Conservation (phyloP, 2,888 invertebrate genomes). For the Terebella lapidaria region DNA sequence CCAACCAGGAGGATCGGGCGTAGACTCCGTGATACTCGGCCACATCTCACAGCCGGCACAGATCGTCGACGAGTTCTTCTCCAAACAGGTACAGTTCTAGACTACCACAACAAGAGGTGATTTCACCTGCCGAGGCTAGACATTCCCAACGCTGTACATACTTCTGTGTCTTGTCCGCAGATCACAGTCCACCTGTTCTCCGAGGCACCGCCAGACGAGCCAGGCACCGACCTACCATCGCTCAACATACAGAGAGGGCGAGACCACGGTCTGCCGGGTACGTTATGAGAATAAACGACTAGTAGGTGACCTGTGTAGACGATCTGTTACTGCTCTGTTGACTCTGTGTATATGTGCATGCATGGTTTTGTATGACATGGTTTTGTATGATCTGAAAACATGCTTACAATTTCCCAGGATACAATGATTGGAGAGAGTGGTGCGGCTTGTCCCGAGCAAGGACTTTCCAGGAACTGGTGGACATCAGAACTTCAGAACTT, state of each 20-base stretch:
- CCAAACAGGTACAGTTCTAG: too few relatives aligned
- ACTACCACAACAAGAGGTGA: too few relatives aligned
- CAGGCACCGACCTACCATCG: constrained; percentile 71
- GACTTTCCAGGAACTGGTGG: constrained; percentile 3
- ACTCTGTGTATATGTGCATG: too few relatives aligned
- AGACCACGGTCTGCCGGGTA: constrained; percentile 73
- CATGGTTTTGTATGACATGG: too few relatives aligned
- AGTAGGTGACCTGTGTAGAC: neutral
- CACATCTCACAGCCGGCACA: constrained; percentile 71
- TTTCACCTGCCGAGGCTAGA: too few relatives aligned
- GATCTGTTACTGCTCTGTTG: too few relatives aligned
- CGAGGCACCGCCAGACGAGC: constrained; percentile 51
- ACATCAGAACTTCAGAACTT: neutral
- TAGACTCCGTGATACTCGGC: constrained; percentile 27
- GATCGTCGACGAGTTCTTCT: constrained; percentile 74
- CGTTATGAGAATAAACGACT: neutral
- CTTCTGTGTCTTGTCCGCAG: neutral
- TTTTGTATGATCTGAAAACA: too few relatives aligned
- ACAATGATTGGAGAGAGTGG: constrained; percentile 57
- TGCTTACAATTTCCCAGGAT: neutral
- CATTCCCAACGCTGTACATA: neutral
- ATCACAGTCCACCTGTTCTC: constrained; percentile 59
- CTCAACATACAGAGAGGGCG: constrained; percentile 82
- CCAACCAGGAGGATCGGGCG: constrained; percentile 21
- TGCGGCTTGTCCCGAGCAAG: constrained; percentile 36